phyloP scores from a whole-genome alignment of 2,113 vertebrate species.

The Shinisaurus crocodilurus region DNA sequence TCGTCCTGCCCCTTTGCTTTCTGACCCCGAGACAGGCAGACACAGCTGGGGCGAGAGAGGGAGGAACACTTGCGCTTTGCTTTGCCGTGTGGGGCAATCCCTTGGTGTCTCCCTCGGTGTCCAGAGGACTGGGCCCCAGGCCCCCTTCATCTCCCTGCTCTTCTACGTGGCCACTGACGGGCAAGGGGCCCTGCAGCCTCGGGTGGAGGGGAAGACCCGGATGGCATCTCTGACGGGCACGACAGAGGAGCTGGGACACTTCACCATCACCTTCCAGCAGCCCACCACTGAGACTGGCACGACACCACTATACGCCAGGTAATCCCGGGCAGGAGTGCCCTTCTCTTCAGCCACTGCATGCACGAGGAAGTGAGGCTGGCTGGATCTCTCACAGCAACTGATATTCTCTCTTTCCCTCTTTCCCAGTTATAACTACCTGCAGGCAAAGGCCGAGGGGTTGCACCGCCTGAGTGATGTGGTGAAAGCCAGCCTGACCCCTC shows the following conservation, averaged over 20 bases:
- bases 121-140: conserved; percentile 38
- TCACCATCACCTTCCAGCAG: conserved; percentile 86
- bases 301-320: conserved; percentile 85
- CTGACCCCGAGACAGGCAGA: neutral
- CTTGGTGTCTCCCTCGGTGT: rapidly evolving
- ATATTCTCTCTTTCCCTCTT: conserved; percentile 5
- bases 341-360: neutral
- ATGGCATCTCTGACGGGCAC: conserved; percentile 82
- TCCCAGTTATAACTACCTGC: conserved; percentile 89
- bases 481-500: conserved; percentile 82
- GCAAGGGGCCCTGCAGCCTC: conserved; percentile 83
- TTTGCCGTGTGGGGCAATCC: neutral
- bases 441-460: conserved; percentile 83
- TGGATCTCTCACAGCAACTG: neutral
- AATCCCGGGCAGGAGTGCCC: rapidly evolving
- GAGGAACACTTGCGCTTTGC: neutral
- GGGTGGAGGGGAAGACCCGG: conserved; percentile 76
- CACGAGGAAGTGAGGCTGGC: too few relatives aligned
- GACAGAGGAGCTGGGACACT: conserved; percentile 88
- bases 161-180: conserved; percentile 92
- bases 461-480: conserved; percentile 89
- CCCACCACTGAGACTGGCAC: conserved; percentile 76
- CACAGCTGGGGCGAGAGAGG: neutral
- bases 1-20: neutral
- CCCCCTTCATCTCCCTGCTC: conserved; percentile 88